Conservation (phyloP, 2,113 vertebrate genomes). For the Oreochromis tanganicae region DNA sequence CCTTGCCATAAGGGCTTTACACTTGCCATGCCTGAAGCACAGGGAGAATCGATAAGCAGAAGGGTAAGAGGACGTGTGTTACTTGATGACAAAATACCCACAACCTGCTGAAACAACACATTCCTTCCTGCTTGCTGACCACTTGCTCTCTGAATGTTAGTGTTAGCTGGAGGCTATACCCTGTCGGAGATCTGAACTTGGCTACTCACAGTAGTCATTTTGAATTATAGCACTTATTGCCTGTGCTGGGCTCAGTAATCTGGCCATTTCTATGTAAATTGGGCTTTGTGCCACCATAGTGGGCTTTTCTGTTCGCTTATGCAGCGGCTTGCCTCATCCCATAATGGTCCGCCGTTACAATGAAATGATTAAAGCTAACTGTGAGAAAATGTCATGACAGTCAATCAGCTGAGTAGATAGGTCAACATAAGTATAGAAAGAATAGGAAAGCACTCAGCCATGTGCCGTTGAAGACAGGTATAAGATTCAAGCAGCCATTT, state of each 20-base stretch:
- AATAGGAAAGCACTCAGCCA: constrained; percentile 8
- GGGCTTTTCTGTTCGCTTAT: constrained; percentile 32
- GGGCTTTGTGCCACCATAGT: constrained; percentile 33
- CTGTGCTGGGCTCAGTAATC: constrained; percentile 49
- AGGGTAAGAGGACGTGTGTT: constrained; percentile 48
- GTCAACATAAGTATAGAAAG: background rate
- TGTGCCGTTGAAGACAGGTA: constrained; percentile 1
- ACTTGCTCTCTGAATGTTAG: constrained; percentile 41
- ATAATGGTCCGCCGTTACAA: constrained; percentile 23
- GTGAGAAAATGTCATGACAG: constrained; percentile 35
- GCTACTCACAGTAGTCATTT: constrained; percentile 26
- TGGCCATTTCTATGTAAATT: constrained; percentile 74
- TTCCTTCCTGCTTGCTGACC: constrained; percentile 47
- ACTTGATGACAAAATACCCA: constrained; percentile 63
- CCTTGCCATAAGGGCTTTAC: constrained; percentile 23
- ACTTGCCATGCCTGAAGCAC: constrained; percentile 24
- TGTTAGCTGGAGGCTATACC: constrained; percentile 27
- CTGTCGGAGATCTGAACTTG: background rate
- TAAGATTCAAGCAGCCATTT: constrained; percentile 11
- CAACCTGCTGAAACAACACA: constrained; percentile 63
- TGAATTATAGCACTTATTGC: constrained; percentile 54
- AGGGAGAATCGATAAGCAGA: constrained; percentile 52
- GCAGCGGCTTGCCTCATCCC: constrained; percentile 3
- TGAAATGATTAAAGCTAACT: constrained; percentile 45
- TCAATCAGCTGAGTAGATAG: constrained; percentile 36